Evolutionary conservation across 2,888 invertebrate species (phyloP).

Genomic region (Nowickia ferox): DNA sequence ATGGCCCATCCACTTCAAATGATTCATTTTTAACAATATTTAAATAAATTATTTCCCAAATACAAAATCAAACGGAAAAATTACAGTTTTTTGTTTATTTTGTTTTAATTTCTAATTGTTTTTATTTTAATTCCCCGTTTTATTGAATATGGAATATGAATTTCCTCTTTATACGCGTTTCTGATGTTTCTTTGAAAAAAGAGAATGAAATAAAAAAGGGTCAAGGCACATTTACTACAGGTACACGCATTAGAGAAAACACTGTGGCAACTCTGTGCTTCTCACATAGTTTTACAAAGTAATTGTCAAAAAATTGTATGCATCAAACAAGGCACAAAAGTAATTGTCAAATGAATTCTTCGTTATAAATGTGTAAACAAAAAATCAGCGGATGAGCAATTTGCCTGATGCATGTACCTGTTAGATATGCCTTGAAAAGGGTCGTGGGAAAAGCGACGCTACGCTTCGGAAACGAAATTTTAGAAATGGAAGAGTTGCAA

Average conservation of each 20-base stretch:
- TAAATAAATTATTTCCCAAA: not conserved
- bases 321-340: no score
- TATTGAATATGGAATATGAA: constrained; percentile 63
- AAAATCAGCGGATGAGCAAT: no score
- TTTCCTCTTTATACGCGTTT: constrained; percentile 54
- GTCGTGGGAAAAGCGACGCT: constrained; percentile 56
- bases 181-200: constrained; percentile 49
- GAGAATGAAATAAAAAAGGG: constrained; percentile 61
- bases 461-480: constrained; percentile 71
- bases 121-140: constrained; percentile 63
- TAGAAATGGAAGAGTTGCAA: constrained; percentile 19
- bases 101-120: constrained; percentile 73
- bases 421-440: no score
- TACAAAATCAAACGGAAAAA: constrained; percentile 36
- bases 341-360: no score
- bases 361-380: no score
- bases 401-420: no score
- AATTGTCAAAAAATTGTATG: no score
- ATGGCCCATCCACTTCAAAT: constrained; percentile 83
- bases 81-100: constrained; percentile 76
- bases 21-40: constrained; percentile 76
- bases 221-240: no score
- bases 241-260: no score
- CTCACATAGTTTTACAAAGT: no score
- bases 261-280: no score